These are phyloP conservation scores for Aspiorhynchus laticeps DNA, from an alignment of 2,113 vertebrate genomes.

Conservation along the genomic window DNA sequence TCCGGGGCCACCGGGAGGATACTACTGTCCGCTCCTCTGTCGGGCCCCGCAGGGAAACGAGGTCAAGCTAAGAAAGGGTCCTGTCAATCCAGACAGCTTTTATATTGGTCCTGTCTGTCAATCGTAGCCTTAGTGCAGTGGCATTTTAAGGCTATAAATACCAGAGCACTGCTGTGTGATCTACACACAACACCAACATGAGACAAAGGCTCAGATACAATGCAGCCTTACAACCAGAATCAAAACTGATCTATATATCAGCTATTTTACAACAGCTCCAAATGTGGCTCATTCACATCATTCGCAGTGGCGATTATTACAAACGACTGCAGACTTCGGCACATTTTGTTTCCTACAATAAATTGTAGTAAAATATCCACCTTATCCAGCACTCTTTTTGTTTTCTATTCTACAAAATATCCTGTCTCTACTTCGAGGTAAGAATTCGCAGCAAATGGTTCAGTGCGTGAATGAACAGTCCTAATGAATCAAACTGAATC, in stretches of 20 bases:
- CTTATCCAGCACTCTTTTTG: no score
- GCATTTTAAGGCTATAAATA: conserved; percentile 38
- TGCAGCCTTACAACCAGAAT: background rate
- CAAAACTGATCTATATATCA: background rate
- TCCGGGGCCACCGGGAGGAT: conserved; percentile 64
- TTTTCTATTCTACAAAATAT: no score
- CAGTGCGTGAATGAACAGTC: no score
- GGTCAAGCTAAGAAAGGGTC: conserved; percentile 32
- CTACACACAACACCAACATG: conserved; percentile 6
- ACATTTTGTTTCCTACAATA: no score
- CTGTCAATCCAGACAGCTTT: conserved; percentile 24
- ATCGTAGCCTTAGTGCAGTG: background rate
- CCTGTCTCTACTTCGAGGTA: no score
- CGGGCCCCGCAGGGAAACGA: conserved; percentile 37
- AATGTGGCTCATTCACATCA: background rate
- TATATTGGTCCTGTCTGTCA: conserved; percentile 35
- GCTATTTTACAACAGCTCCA: background rate
- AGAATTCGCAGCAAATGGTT: no score
- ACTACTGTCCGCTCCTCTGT: conserved; percentile 60
- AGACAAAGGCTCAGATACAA: background rate
- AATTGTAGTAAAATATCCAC: no score
- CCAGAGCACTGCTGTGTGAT: background rate
- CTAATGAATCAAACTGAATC: no score
- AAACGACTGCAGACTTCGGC: no score
- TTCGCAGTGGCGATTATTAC: no score